A percentile compares a stretch with the other conserved stretches of the same genome.
Conservation (phyloP, 2,113 vertebrate genomes). For the Peromyscus leucopus region DNA sequence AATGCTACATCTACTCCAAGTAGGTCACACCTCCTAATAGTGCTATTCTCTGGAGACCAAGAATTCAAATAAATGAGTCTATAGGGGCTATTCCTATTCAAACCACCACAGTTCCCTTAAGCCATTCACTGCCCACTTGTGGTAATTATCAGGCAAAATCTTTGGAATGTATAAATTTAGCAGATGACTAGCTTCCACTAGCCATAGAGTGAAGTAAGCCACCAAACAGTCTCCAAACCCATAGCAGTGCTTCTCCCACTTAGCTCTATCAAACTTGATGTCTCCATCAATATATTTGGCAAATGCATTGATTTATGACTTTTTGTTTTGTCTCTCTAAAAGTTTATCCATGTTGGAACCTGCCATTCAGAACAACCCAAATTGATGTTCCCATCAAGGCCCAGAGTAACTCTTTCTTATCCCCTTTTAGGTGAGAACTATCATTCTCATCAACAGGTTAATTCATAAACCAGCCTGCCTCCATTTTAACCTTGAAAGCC, state of each 20-base stretch:
- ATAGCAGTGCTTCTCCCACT: neutral
- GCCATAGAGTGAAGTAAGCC: neutral
- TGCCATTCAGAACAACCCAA: neutral
- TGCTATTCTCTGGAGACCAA: neutral
- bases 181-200: neutral
- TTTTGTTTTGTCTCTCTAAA: neutral
- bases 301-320: neutral
- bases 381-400: neutral
- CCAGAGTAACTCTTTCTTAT: neutral
- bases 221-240: neutral
- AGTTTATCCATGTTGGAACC: neutral
- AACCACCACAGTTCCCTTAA: neutral
- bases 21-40: neutral
- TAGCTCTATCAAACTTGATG: neutral
- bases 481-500: neutral
- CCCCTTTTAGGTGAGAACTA: neutral
- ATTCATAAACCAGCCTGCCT: neutral
- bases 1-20: neutral
- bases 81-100: neutral
- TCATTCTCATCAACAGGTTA: neutral
- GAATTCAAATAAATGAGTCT: neutral
- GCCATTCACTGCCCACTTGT: neutral
- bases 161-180: neutral
- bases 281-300: too few species aligned
- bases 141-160: neutral